Evolutionary conservation across 2,888 invertebrate genomes (phyloP).

Genomic region (Chrysolina oricalcia): DNA sequence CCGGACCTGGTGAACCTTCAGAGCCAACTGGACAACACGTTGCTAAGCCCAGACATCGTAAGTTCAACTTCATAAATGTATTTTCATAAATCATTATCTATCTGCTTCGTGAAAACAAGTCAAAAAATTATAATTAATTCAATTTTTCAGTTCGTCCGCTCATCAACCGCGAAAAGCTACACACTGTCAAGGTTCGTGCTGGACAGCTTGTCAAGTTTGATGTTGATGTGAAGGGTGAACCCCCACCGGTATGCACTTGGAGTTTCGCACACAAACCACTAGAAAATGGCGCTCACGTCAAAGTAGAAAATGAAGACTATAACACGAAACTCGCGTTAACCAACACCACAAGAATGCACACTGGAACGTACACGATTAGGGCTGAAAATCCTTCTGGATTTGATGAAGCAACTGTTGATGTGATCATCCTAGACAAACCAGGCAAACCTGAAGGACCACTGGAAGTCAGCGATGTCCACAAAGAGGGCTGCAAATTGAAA

Average conservation of each 20-base stretch:
- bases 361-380: conserved; percentile 91
- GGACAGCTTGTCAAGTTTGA: conserved; percentile 93
- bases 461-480: conserved; percentile 91
- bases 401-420: conserved; percentile 95
- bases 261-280: conserved; percentile 80
- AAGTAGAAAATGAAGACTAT: conserved; percentile 93
- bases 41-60: conserved; percentile 90
- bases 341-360: conserved; percentile 88
- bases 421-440: conserved; percentile 89
- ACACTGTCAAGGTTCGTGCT: conserved; percentile 89
- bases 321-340: conserved; percentile 89
- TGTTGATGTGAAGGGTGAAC: conserved; percentile 97
- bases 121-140: conserved; percentile 12
- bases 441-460: conserved; percentile 93
- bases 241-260: conserved; percentile 93
- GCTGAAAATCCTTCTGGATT: conserved; percentile 95
- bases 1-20: conserved; percentile 93
- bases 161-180: conserved; percentile 95
- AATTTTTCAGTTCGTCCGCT: conserved; percentile 87
- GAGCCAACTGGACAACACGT: conserved; percentile 90
- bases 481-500: conserved; percentile 93
- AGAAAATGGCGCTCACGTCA: conserved; percentile 79
- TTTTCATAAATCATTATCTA: too few relatives aligned
- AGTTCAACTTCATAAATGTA: conserved; percentile 69
- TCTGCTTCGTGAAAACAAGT: too few relatives aligned